phyloP scores from a whole-genome alignment of 2,888 invertebrate species.

The Patella depressa region DNA sequence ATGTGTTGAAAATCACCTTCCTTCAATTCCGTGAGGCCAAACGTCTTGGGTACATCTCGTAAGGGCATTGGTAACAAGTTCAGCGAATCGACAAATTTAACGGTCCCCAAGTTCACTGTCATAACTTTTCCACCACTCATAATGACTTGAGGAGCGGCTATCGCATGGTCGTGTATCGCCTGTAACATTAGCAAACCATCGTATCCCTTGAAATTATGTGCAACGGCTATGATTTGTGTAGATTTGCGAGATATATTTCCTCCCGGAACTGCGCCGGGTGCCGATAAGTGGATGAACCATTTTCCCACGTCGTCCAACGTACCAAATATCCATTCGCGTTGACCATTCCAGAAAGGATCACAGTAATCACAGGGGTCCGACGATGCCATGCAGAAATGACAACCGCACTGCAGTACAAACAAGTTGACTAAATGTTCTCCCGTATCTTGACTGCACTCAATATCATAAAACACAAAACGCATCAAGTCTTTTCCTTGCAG shows the following conservation, averaged over 20 bases:
- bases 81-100: neutral
- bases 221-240: too few species aligned
- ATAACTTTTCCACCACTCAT: too few species aligned
- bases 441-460: neutral
- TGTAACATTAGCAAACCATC: too few species aligned
- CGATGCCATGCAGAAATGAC: neutral
- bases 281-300: too few species aligned
- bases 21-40: constrained; percentile 5
- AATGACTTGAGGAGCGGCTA: neutral
- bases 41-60: neutral
- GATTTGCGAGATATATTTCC: too few species aligned
- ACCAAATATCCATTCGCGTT: neutral
- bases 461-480: neutral
- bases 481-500: neutral
- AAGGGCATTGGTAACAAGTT: neutral
- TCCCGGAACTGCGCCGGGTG: too few species aligned
- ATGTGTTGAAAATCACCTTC: neutral
- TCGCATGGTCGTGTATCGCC: neutral
- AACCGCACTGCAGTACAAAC: neutral
- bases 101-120: neutral
- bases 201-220: too few species aligned
- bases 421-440: neutral
- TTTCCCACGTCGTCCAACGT: too few species aligned
- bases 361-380: neutral
- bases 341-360: neutral